Evolutionary conservation across 2,113 vertebrate genomes (phyloP).

Genomic region (Vulpes vulpes): DNA sequence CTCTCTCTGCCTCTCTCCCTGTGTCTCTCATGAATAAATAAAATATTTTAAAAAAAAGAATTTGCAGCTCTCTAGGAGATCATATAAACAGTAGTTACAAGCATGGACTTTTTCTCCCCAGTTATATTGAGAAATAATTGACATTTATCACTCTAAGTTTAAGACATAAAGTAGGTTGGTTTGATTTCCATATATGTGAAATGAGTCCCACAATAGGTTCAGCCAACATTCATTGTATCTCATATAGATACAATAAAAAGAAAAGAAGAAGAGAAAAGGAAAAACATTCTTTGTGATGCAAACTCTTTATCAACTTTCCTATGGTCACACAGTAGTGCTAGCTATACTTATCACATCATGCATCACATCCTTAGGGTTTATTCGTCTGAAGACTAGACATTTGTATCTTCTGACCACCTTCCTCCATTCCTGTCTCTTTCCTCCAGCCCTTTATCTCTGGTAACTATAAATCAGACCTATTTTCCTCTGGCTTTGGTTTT

Average conservation of each 20-base stretch:
- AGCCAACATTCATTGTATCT: background rate
- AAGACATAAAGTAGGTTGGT: background rate
- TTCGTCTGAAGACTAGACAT: background rate
- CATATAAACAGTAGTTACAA: background rate
- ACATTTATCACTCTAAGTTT: background rate
- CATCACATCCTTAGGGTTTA: background rate
- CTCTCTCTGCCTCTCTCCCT: too few species aligned
- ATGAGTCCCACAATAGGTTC: background rate
- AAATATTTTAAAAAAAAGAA: background rate
- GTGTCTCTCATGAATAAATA: too few species aligned
- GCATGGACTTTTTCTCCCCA: background rate
- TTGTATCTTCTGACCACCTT: background rate
- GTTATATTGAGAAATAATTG: background rate
- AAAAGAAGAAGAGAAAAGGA: background rate
- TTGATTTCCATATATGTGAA: background rate
- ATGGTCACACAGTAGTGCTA: background rate
- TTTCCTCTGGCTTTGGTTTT: background rate
- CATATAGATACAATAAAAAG: background rate
- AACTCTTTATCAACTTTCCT: background rate
- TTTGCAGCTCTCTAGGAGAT: background rate
- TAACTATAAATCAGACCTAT: background rate
- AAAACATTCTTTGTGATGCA: background rate
- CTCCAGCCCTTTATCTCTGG: too few species aligned
- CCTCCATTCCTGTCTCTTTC: background rate
- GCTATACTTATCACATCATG: background rate